These are phyloP conservation scores for Sciurus carolinensis DNA, from an alignment of 2,797 vertebrate genomes.

Conservation along the genomic window DNA sequence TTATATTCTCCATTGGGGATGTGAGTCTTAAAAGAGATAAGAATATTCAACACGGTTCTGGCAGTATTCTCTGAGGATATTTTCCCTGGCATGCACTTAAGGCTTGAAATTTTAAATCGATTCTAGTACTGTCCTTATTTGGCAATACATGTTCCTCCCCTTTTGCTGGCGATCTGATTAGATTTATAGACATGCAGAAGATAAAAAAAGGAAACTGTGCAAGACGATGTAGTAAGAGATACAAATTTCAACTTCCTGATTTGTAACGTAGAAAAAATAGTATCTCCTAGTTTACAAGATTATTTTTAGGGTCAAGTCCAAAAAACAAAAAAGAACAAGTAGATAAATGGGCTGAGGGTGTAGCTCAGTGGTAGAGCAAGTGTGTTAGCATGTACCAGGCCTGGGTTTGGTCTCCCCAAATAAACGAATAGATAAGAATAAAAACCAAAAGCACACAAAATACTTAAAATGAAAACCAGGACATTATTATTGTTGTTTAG, in stretches of 20 bases:
- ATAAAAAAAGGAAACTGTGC: neutral
- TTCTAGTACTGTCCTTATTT: neutral
- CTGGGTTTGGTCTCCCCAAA: neutral
- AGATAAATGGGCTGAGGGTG: neutral
- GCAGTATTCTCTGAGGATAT: neutral
- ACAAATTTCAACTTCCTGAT: neutral
- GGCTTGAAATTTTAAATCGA: neutral
- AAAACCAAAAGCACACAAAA: neutral
- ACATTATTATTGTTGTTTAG: neutral
- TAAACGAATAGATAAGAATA: neutral
- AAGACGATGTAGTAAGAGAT: neutral
- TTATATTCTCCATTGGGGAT: neutral
- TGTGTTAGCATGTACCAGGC: neutral
- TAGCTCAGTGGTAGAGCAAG: neutral
- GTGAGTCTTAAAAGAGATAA: conserved; percentile 32
- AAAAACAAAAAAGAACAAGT: neutral
- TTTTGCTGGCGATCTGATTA: neutral
- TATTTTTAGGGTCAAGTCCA: neutral
- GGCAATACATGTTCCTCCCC: neutral
- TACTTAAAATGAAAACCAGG: neutral
- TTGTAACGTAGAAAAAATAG: neutral
- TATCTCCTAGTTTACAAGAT: neutral
- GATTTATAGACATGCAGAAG: neutral
- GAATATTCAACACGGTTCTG: neutral
- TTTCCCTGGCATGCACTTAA: neutral